A percentile compares a stretch with the other conserved stretches of the same genome.
Conservation (phyloP, 2,113 vertebrate species). For the Melanotaenia duboulayi region DNA sequence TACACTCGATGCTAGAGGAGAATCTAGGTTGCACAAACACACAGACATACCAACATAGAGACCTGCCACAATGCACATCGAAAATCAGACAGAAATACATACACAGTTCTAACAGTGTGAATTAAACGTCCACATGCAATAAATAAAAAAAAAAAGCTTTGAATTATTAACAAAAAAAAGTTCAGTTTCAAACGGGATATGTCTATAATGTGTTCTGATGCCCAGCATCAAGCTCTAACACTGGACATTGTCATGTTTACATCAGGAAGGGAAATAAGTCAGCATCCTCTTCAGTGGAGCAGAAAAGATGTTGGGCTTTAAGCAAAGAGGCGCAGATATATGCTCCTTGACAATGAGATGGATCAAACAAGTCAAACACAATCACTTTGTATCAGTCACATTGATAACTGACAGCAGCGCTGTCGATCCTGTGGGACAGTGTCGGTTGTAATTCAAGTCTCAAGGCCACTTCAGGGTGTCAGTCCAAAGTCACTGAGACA, state of each 20-base stretch:
- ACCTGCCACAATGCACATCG: constrained; percentile 39
- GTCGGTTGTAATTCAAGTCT: constrained; percentile 46
- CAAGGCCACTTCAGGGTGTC: constrained; percentile 36
- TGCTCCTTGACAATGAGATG: constrained; percentile 51
- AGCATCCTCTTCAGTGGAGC: not conserved
- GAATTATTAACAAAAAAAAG: not conserved
- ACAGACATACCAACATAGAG: constrained; percentile 55
- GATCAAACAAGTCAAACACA: constrained; percentile 60
- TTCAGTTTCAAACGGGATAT: constrained; percentile 3
- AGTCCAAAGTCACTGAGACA: constrained; percentile 56
- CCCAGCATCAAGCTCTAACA: not conserved
- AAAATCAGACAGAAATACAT: constrained; percentile 16
- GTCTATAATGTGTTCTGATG: not conserved
- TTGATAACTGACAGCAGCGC: constrained; percentile 43
- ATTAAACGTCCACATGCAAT: constrained; percentile 20
- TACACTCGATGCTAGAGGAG: constrained; percentile 65
- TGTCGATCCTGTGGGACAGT: constrained; percentile 25
- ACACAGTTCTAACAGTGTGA: constrained; percentile 26
- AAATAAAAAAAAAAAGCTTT: not conserved
- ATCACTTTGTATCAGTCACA: constrained; percentile 48
- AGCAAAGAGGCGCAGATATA: constrained; percentile 15
- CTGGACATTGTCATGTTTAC: constrained; percentile 6
- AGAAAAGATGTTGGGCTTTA: constrained; percentile 9
- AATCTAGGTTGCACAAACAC: constrained; percentile 76
- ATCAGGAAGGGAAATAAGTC: constrained; percentile 7